phyloP scores from a whole-genome alignment of 2,888 invertebrate genomes.

The Clostera curtula region DNA sequence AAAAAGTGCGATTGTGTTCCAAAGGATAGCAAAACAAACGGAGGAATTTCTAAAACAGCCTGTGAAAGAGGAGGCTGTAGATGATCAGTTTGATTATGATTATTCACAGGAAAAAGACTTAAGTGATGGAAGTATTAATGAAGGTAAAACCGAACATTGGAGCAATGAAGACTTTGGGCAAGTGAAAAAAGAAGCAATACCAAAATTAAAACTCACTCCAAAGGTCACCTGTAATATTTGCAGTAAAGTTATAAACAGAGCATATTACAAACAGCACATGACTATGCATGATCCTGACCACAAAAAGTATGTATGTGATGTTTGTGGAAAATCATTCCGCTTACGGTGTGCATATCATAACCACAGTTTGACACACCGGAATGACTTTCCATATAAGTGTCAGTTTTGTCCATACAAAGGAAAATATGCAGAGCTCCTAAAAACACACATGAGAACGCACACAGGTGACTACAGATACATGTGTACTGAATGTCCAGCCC shows the following conservation, averaged over 20 bases:
- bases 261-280: constrained; percentile 44
- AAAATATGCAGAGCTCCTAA: constrained; percentile 37
- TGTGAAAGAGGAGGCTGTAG: constrained; percentile 23
- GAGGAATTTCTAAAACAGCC: constrained; percentile 33
- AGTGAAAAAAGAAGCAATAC: constrained; percentile 20
- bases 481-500: constrained; percentile 49
- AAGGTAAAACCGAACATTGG: constrained; percentile 19
- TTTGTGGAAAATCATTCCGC: constrained; percentile 48
- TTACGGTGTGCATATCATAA: constrained; percentile 43
- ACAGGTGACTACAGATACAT: constrained; percentile 45
- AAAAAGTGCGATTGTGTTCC: constrained; percentile 39
- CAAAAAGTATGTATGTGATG: constrained; percentile 45
- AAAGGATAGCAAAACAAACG: constrained; percentile 38
- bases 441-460: constrained; percentile 44
- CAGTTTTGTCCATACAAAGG: constrained; percentile 42
- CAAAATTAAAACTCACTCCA: constrained; percentile 22
- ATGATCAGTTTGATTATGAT: no score
- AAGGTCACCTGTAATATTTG: constrained; percentile 40
- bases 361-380: constrained; percentile 40
- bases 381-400: constrained; percentile 45
- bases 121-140: constrained; percentile 20
- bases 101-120: constrained; percentile 19
- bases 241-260: constrained; percentile 36
- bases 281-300: constrained; percentile 47
- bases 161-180: constrained; percentile 8